Evolutionary conservation across 2,113 vertebrate species (phyloP).

Genomic region (Ifrita kowaldi): DNA sequence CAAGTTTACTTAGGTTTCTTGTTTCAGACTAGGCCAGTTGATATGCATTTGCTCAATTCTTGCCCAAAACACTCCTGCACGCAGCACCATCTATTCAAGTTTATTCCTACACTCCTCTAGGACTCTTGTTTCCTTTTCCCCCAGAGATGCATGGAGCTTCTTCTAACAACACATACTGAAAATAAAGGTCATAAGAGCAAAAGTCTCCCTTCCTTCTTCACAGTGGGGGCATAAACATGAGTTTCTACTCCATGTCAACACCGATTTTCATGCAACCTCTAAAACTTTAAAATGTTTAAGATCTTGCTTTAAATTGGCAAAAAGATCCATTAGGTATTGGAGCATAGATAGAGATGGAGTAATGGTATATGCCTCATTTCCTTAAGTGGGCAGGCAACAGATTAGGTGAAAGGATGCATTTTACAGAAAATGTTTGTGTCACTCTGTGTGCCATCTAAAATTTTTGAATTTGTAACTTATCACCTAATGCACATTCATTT

Average conservation of each 20-base stretch:
- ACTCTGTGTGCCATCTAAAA: background rate
- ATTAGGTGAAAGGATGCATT: background rate
- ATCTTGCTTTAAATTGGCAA: background rate
- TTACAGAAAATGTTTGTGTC: background rate
- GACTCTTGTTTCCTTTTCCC: background rate
- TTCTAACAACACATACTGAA: background rate
- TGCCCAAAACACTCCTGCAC: background rate
- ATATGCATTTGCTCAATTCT: background rate
- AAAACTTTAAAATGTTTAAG: background rate
- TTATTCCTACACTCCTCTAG: background rate
- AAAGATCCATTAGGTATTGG: background rate
- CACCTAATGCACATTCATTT: background rate
- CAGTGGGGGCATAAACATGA: background rate
- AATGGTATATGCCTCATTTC: background rate
- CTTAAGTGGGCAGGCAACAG: background rate
- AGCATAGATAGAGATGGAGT: background rate
- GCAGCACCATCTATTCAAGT: background rate
- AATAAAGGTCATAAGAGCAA: background rate
- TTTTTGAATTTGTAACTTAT: background rate
- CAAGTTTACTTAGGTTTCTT: background rate
- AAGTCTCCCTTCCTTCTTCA: background rate
- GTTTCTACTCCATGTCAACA: background rate
- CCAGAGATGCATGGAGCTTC: background rate
- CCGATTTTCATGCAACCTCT: background rate
- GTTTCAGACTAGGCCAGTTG: background rate